phyloP scores from a whole-genome alignment of 1,140 invertebrate species.

The Xylocopa sonorina region DNA sequence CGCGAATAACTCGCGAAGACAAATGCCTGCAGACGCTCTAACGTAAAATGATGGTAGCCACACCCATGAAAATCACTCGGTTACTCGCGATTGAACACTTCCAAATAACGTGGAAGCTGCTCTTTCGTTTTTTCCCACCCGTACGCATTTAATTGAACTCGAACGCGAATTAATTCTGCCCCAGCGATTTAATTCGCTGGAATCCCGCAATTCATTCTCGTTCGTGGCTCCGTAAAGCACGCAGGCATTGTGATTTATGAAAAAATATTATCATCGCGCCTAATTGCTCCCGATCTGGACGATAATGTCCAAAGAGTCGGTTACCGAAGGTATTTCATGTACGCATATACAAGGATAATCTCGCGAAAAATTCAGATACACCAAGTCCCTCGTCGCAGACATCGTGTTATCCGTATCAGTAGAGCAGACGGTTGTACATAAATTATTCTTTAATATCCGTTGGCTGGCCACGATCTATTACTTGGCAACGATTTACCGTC shows the following conservation, averaged over 20 bases:
- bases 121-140: neutral
- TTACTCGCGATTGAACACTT: neutral
- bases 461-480: slow-evolving; percentile 2
- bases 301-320: neutral
- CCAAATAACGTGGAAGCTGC: neutral
- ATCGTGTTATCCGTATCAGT: neutral
- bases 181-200: neutral
- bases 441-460: slow-evolving; percentile 16
- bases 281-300: slow-evolving; percentile 24
- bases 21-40: too few relatives aligned
- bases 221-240: neutral
- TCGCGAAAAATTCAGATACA: neutral
- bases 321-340: neutral
- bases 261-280: neutral
- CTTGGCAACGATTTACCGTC: slow-evolving; percentile 20
- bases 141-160: slow-evolving; percentile 5
- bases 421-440: neutral
- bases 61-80: too few relatives aligned
- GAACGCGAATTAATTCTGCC: neutral
- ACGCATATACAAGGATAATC: neutral
- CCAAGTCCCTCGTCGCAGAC: too few relatives aligned
- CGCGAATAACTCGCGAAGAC: too few relatives aligned
- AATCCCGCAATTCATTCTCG: neutral
- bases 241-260: too few relatives aligned
- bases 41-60: neutral